A percentile compares a stretch with the other conserved stretches of the same genome.
Evolutionary conservation across 2,888 invertebrate genomes (phyloP).

Genomic region (Lepidochitona cinerea): DNA sequence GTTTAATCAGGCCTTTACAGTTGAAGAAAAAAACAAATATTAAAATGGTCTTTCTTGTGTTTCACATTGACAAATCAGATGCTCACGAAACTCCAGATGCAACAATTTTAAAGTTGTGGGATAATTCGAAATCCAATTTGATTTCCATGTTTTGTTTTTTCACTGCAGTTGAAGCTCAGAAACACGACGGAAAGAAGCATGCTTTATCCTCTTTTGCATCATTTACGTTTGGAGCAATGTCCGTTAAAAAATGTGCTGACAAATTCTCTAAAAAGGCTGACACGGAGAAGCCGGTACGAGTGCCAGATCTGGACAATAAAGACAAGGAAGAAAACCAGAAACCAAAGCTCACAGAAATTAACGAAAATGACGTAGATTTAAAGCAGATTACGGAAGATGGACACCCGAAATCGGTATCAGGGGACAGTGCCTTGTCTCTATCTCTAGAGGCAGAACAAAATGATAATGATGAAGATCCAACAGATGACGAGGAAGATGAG

Average conservation of each 20-base stretch:
- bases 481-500: background rate
- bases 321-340: background rate
- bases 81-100: too few species aligned
- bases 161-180: background rate
- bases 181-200: constrained; percentile 1
- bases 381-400: background rate
- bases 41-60: too few species aligned
- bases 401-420: background rate
- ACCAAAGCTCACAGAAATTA: background rate
- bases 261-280: background rate
- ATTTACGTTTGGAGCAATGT: background rate
- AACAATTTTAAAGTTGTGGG: too few species aligned
- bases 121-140: too few species aligned
- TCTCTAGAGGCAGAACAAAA: background rate
- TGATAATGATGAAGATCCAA: background rate
- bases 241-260: background rate
- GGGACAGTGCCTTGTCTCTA: background rate
- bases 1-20: too few species aligned
- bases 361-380: background rate
- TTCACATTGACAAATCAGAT: too few species aligned
- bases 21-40: too few species aligned
- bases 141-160: background rate
- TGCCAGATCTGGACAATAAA: background rate
- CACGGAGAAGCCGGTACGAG: background rate
- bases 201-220: background rate